Conservation (phyloP, 2,888 invertebrate genomes). For the Anthrax anthrax region DNA sequence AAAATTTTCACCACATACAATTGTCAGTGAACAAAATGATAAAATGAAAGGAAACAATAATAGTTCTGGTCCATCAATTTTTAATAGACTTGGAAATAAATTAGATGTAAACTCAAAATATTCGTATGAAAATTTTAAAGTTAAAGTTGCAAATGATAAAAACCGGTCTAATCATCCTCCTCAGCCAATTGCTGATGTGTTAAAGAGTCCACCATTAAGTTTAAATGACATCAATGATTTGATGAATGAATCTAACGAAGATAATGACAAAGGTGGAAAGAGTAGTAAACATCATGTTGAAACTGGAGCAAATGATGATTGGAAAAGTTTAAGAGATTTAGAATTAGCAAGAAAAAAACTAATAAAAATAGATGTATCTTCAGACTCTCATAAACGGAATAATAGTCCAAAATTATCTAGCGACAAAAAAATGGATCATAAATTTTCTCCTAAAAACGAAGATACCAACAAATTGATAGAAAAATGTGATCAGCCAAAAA, state of each 20-base stretch:
- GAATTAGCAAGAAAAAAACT: slow-evolving; percentile 20
- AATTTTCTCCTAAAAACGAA: no score
- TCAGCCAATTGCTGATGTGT: slow-evolving; percentile 14
- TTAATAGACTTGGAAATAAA: background rate
- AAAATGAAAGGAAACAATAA: background rate
- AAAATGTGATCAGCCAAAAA: background rate
- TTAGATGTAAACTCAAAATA: background rate
- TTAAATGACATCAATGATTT: slow-evolving; percentile 21
- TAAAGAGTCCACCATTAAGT: slow-evolving; percentile 23
- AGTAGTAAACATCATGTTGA: background rate
- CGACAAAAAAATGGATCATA: no score
- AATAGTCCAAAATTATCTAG: background rate
- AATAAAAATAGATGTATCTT: background rate
- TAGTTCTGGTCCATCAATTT: background rate
- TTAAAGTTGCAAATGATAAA: slow-evolving; percentile 14
- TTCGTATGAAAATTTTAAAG: slow-evolving; percentile 11
- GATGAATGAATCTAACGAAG: slow-evolving; percentile 16
- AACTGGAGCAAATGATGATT: background rate
- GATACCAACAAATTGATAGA: slow-evolving; percentile 6
- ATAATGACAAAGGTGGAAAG: background rate
- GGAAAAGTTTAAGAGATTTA: slow-evolving; percentile 7
- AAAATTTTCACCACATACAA: no score
- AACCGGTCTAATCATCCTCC: slow-evolving; percentile 3
- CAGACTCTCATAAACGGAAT: background rate
- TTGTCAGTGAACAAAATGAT: background rate